A percentile compares a stretch with the other conserved stretches of the same genome.
These are phyloP conservation scores for Drosophila hawaiiensis DNA, from an alignment of 2,888 invertebrate genomes.

Conservation along the genomic window DNA sequence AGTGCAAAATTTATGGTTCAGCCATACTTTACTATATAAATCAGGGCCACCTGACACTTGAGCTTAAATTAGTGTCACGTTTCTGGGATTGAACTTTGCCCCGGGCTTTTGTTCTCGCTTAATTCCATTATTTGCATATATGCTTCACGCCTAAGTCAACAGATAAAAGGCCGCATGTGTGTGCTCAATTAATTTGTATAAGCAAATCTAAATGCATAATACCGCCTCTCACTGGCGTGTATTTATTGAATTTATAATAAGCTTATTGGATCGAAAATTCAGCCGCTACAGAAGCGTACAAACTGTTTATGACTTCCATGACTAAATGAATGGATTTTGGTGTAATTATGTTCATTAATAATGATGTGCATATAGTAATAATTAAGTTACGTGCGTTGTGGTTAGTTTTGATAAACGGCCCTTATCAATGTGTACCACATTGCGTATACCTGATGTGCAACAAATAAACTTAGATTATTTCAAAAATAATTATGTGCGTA, in stretches of 20 bases:
- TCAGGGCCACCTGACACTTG: constrained; percentile 55
- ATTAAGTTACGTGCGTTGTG: constrained; percentile 50
- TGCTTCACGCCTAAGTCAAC: not conserved
- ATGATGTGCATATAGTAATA: constrained; percentile 26
- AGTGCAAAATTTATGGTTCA: constrained; percentile 58
- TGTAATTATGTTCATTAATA: constrained; percentile 5
- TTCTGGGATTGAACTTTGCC: constrained; percentile 12
- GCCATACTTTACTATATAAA: constrained; percentile 57
- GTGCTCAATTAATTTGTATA: constrained; percentile 48
- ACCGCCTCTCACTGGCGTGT: not conserved
- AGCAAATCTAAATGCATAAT: constrained; percentile 16
- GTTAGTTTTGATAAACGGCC: constrained; percentile 1
- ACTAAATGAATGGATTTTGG: constrained; percentile 28
- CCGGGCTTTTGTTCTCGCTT: not conserved
- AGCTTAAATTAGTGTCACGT: constrained; percentile 50
- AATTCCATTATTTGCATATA: constrained; percentile 12
- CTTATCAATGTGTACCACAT: not conserved
- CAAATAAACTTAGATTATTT: constrained; percentile 16
- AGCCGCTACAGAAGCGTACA: constrained; percentile 7
- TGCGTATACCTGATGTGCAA: constrained; percentile 48
- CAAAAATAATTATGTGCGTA: not conserved
- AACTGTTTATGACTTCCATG: constrained; percentile 40
- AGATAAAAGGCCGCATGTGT: constrained; percentile 39
- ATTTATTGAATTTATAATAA: constrained; percentile 40
- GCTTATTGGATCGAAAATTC: constrained; percentile 22